Evolutionary conservation across 2,888 invertebrate genomes (phyloP), one percentile per base, ranked within the genome.

Genomic region (Apotomis turbidana): DNA sequence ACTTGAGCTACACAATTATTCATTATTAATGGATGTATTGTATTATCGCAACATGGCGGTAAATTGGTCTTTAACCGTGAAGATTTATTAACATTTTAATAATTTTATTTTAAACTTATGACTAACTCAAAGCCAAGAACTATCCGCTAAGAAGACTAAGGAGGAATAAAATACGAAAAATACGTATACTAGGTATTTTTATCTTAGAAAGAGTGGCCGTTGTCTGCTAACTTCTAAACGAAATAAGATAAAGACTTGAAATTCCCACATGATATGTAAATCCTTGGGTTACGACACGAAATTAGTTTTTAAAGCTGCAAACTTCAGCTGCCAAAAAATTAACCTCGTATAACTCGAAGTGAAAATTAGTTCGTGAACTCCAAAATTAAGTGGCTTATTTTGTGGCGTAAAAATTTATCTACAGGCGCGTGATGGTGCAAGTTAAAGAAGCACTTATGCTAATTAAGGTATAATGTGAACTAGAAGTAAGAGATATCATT

Each of bases 251-350:
- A 55, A 27, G 57, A 55, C n/a, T 46, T 66, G 44, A 57, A 55
- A 66, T 66, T 55, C 55, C 57, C 55, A 57, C 46, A 36, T 57
- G 66, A 57, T 57, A 66, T 46, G 27, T 57, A 66, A 66, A 66
- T 66, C 54, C 55, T 13, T 64, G 27, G 36, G 46, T 44, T 27
- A 44, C 57, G 36, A 46, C 66, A 36, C 66, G 6, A 66, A 66
- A 54, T 64, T 52, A 66, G 4, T 6, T 55, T 55, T 66, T 46
- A 41, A 51, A 63, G 38, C 61, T 49, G 27, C 46, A 15, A 63
- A 52, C 55, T 66, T 44, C 2, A 66, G 55, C 46, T 15, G 27
- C 46, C n/a, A 57, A 64, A 57, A 44, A 15, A 3, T 27, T 12
- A 5, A 5, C 46, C 5, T 12, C 4, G 44, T 27, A 27, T 13